Evolutionary conservation across 2,888 invertebrate genomes (phyloP).

Genomic region (Dolichopus griseipennis): DNA sequence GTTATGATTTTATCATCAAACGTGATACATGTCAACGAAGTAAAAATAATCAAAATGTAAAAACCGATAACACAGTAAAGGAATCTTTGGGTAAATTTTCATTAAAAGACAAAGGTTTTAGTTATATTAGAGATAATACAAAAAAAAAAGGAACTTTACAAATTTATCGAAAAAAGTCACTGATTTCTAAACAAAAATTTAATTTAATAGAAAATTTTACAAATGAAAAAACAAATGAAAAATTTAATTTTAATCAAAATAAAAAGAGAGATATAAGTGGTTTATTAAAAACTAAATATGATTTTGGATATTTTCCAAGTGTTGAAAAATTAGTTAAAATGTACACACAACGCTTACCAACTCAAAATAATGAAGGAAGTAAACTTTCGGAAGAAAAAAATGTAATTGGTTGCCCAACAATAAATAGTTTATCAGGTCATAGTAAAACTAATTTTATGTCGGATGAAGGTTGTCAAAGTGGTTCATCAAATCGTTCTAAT

Average conservation of each 20-base stretch:
- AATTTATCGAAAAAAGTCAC: not conserved
- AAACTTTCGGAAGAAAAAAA: too few species aligned
- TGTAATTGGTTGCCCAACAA: too few species aligned
- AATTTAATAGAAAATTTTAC: not conserved
- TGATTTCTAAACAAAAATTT: not conserved
- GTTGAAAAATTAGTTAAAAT: constrained; percentile 26
- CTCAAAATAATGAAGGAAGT: too few species aligned
- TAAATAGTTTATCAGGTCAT: constrained; percentile 15
- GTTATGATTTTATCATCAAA: not conserved
- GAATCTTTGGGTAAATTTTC: not conserved
- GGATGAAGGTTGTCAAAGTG: constrained; percentile 39
- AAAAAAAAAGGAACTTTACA: not conserved
- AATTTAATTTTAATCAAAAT: not conserved
- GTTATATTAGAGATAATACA: not conserved
- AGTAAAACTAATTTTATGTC: constrained; percentile 31
- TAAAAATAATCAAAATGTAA: not conserved
- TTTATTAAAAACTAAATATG: not conserved
- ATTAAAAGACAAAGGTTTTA: not conserved
- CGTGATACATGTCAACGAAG: not conserved
- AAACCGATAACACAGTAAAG: not conserved
- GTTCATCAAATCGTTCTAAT: constrained; percentile 34
- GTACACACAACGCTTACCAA: constrained; percentile 22
- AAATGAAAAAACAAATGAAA: not conserved
- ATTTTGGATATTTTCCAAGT: constrained; percentile 22
- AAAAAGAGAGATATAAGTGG: not conserved